Conservation (phyloP, 2,888 invertebrate species). For the Dryococelus australis region DNA sequence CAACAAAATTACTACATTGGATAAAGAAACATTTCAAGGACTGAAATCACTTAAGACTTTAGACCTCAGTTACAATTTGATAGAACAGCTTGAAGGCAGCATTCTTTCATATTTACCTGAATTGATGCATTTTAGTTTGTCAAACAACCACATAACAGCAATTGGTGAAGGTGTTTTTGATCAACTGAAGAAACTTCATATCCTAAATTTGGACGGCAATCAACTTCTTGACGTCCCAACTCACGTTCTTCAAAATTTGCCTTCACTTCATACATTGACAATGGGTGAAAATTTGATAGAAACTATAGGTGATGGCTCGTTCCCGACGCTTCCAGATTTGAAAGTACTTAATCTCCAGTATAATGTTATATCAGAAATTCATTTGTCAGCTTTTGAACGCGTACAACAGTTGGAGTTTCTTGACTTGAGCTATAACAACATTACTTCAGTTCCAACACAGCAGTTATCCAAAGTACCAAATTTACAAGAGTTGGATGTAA, state of each 20-base stretch:
- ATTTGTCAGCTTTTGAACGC: constrained; percentile 77
- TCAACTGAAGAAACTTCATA: constrained; percentile 71
- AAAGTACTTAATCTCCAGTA: constrained; percentile 66
- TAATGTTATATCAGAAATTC: constrained; percentile 78
- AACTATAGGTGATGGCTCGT: constrained; percentile 73
- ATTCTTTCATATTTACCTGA: constrained; percentile 81
- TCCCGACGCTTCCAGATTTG: constrained; percentile 66
- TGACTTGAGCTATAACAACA: constrained; percentile 80
- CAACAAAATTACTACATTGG: constrained; percentile 73
- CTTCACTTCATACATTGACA: constrained; percentile 75
- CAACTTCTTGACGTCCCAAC: constrained; percentile 71
- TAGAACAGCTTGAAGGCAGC: constrained; percentile 65
- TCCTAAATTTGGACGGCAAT: constrained; percentile 77
- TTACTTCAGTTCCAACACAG: constrained; percentile 67
- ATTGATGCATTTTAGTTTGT: constrained; percentile 76
- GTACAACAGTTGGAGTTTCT: constrained; percentile 74
- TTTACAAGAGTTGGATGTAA: constrained; percentile 77
- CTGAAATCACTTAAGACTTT: constrained; percentile 71
- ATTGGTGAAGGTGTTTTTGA: constrained; percentile 76
- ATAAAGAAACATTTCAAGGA: constrained; percentile 80
- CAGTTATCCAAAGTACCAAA: constrained; percentile 60
- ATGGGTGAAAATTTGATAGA: constrained; percentile 82
- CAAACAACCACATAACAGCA: constrained; percentile 77
- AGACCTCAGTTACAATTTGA: constrained; percentile 79
- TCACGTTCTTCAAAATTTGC: constrained; percentile 55